Base-by-base conservation (phyloP, 2,113 vertebrate species). In the Myrmophylax atrothorax region DNA sequence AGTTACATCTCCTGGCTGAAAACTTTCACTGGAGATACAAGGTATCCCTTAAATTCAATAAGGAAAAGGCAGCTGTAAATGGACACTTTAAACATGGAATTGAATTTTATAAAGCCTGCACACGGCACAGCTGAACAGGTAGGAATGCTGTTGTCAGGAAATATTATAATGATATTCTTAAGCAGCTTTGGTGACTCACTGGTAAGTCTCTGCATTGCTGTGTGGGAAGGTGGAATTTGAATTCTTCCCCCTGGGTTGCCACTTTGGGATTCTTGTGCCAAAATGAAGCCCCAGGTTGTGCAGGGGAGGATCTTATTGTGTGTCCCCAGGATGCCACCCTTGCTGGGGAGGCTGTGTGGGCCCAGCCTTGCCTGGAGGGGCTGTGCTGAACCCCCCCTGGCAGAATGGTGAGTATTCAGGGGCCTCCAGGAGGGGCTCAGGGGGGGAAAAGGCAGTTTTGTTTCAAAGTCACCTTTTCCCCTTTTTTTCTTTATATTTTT, bases 241-340 rank as follows among this genome's bases (percentile, higher is more conserved):
- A 95, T 92, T 88, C 18, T 93, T 90, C 87, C 83, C 94, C n/a
- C 79, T 58, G 50, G 88, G 88, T 82, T 90, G 92, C 92, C 86
- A 87, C 88, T 95, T 94, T 38, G 20, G 3, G 69, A 84, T 75
- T 68, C 80, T 56, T 81, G 29, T 68, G 76, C 56, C 11, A 8
- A 92, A 92, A 90, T 62, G 73, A 88, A 82, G 87, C 72, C 13
- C 18, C 9, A 7, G 82, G 87, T 80, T 90, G 68, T 77, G 87
- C 91, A 96, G 82, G 18, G 91, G 87, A 95, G 93, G 84, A 79
- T 62, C 90, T 76, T 46, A 87, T 70, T 18, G 23, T 13, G 33
- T 59, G 87, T 77, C 82, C 86, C 64, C 89, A 86, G 10, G 60
- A 77, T 16, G 38, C 64, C 58, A 29, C 3, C 2, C 69, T 55